Evolutionary conservation across 2,888 invertebrate genomes (phyloP), one percentile per base, ranked within the genome.

Genomic region (Apocheima hispidaria): DNA sequence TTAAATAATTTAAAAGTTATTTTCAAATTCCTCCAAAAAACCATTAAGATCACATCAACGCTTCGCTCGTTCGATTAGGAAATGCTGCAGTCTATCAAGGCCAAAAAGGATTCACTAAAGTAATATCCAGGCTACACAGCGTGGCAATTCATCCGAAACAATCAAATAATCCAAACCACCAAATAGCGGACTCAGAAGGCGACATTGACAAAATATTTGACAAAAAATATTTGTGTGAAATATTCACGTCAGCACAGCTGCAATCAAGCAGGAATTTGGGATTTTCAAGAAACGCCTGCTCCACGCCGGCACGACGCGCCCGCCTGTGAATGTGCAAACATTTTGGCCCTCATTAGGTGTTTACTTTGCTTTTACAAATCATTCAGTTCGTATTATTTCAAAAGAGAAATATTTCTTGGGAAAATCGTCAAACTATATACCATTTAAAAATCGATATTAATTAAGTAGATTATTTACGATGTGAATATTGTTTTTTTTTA

Each of bases 281-380:
- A 61, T 59, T 66, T 65, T 65, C 60, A 43, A 41, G 69, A 65
- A 66, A 61, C 64, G 54, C 60, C 61, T 51, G 67, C 61, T 61
- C 40, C 53, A 20, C 43, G 44, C 48, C 35, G 53, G 36, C 55
- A 43, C 46, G 60, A 52, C 60, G 69, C 84, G 72, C 70, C 78
- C 78, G 74, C 49, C 83, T 82, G 87, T 83, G 83, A 88, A 82
- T 74, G 75, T 66, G 82, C 87, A 90, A 92, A 91, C 86, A 87
- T 83, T 86, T 83, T 81, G 72, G 74, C 77, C 75, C 80, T 91
- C 91, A 90, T 91, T 90, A 90, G 82, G 73, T 91, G 83, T 92
- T 90, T 92, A 83, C 87, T 70, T 70, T 81, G 79, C 83, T 82
- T 73, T 84, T 86, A 86, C 86, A 87, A 86, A 83, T 84, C 80